Base-by-base conservation (phyloP, 1,140 invertebrate species). In the Cydia fagiglandana region DNA sequence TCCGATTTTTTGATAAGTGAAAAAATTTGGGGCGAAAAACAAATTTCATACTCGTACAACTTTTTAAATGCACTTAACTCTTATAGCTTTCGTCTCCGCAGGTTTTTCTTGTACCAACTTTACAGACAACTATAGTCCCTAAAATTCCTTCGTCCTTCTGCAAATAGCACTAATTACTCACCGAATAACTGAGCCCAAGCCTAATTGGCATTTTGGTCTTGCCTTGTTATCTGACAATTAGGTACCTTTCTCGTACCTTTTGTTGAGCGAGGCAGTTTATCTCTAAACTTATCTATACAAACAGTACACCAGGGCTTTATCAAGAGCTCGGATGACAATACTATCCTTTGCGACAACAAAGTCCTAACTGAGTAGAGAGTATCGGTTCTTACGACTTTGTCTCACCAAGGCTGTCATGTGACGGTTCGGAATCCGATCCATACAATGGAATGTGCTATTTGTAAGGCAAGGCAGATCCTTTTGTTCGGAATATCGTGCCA, bases 371-470 rank as follows among this genome's bases (percentile, higher is more conserved):
- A 61, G 17, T 24, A 2, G 2, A 61, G 1, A 9, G 17, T 61
- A 61, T 10, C 9, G 17, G 6, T 61, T 0, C 17, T 61, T 61
- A 61, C 7, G 56, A 61, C 56, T 61, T 70, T 38, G 64, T 30
- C 64, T 41, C n/a, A 41, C 30, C 28, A 34, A 10, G 61, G 7
- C 38, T 6, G 38, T 17, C 66, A 45, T n/a, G 66, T 70, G 66
- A 70, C 66, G 30, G 30, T 68, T 68, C 4, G 34, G 66, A 70
- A 70, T 70, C 66, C 66, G 66, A 70, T 70, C 66, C 17, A 2
- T 70, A 70, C 66, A 70, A 70, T 45, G 30, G 34, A 66, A 66
- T 66, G 64, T 66, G 64, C 64, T 34, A 38, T 66, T 38, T 61
- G 56, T 34, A 66, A 66, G 30, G 24, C 17, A 24, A 30, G 61